phyloP scores from a whole-genome alignment of 1,140 invertebrate genomes.

The Bradynema listronoti region DNA sequence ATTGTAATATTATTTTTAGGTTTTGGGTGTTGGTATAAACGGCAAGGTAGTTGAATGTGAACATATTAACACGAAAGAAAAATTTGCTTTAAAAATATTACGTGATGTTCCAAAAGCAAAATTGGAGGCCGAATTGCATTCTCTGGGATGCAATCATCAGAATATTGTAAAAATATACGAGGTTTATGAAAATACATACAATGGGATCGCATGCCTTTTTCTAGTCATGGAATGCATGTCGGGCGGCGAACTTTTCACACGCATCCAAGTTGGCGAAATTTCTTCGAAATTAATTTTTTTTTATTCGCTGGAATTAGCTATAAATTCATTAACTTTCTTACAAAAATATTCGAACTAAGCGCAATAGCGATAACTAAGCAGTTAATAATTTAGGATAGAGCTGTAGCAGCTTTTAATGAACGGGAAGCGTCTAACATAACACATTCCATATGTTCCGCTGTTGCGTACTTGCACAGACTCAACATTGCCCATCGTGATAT shows the following conservation, averaged over 20 bases:
- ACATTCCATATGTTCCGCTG: slow-evolving; percentile 86
- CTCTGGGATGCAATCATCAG: slow-evolving; percentile 76
- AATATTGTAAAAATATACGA: slow-evolving; percentile 89
- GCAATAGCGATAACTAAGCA: too few relatives aligned
- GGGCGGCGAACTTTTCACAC: slow-evolving; percentile 80
- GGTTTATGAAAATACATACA: slow-evolving; percentile 90
- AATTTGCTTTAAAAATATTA: slow-evolving; percentile 82
- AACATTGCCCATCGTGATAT: slow-evolving; percentile 67
- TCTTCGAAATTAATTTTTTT: slow-evolving; percentile 4
- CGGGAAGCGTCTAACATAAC: slow-evolving; percentile 81
- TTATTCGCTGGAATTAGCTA: slow-evolving; percentile 8
- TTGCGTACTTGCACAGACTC: slow-evolving; percentile 82
- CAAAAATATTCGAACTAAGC: too few relatives aligned
- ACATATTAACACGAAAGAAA: slow-evolving; percentile 66
- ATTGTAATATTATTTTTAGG: slow-evolving; percentile 57
- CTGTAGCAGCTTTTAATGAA: slow-evolving; percentile 49
- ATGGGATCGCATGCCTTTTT: slow-evolving; percentile 78
- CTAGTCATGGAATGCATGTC: slow-evolving; percentile 99
- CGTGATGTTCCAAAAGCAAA: slow-evolving; percentile 82
- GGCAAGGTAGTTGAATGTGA: slow-evolving; percentile 76
- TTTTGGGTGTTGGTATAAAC: slow-evolving; percentile 91
- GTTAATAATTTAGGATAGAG: slow-evolving; percentile 42
- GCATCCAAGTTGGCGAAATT: slow-evolving; percentile 27
- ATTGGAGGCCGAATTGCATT: slow-evolving; percentile 89
- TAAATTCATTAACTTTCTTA: too few relatives aligned